Evolutionary conservation across 1,140 invertebrate genomes (phyloP).

Genomic region (Meteorus sp.): DNA sequence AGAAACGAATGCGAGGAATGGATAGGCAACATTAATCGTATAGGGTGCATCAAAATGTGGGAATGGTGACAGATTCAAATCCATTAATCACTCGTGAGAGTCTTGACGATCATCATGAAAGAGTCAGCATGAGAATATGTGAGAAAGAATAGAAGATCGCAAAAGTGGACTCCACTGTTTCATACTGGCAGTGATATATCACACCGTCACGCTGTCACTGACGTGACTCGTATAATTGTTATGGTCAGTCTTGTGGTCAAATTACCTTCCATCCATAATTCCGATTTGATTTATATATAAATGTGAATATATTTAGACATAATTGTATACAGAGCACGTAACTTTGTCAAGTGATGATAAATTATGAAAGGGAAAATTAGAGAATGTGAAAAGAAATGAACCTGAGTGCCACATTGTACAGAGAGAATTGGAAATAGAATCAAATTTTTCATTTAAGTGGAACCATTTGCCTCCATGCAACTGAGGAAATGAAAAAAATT

Average conservation of each 20-base stretch:
- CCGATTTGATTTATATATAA: no score
- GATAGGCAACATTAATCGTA: slow-evolving; percentile 15
- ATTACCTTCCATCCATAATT: not conserved
- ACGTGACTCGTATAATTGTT: slow-evolving; percentile 20
- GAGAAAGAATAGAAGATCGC: not conserved
- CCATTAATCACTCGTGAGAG: slow-evolving; percentile 10
- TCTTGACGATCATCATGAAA: not conserved
- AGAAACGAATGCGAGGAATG: not conserved
- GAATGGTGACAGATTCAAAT: slow-evolving; percentile 19
- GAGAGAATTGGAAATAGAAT: no score
- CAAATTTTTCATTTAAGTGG: no score
- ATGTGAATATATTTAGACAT: no score
- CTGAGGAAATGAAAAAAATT: no score
- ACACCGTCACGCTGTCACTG: slow-evolving; percentile 1
- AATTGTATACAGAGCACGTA: no score
- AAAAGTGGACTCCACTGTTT: slow-evolving; percentile 12
- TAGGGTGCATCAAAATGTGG: slow-evolving; percentile 20
- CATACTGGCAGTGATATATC: slow-evolving; percentile 23
- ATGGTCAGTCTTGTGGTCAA: slow-evolving; percentile 16
- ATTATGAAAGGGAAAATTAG: no score
- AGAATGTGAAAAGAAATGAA: no score
- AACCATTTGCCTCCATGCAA: no score
- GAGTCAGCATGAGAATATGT: not conserved
- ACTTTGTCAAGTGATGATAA: no score
- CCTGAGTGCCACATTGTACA: no score